Evolutionary conservation across 2,888 invertebrate species (phyloP).

Genomic region (Esperia sulphurella): DNA sequence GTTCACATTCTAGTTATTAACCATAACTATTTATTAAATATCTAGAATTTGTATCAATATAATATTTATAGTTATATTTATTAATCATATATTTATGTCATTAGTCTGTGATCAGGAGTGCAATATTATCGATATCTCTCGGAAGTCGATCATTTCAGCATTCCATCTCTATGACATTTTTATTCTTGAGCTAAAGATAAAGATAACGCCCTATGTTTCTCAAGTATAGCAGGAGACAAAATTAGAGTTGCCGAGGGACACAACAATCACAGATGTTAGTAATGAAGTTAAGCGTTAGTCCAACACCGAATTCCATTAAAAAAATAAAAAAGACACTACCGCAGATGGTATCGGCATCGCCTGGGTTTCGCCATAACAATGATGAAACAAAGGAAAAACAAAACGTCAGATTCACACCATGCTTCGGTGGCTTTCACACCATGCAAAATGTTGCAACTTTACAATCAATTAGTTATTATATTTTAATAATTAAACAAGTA

Average conservation of each 20-base stretch:
- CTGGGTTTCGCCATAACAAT: conserved; percentile 76
- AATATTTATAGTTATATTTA: too few species aligned
- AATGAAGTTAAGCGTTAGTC: conserved; percentile 15
- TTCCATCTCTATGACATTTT: too few species aligned
- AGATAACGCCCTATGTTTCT: too few species aligned
- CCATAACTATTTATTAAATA: too few species aligned
- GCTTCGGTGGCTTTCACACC: conserved; percentile 42
- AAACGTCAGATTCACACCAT: conserved; percentile 59
- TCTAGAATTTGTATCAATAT: too few species aligned
- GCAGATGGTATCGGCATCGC: conserved; percentile 84
- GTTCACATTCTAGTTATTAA: too few species aligned
- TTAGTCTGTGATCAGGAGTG: too few species aligned
- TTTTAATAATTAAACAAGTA: not conserved
- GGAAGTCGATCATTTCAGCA: too few species aligned
- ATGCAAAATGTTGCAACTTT: conserved; percentile 23
- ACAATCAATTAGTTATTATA: not conserved
- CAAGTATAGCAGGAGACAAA: too few species aligned
- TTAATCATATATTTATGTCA: too few species aligned
- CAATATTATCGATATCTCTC: too few species aligned
- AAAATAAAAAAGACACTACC: conserved; percentile 80
- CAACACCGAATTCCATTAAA: conserved; percentile 40
- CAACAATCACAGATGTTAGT: conserved; percentile 2
- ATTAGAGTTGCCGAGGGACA: not conserved
- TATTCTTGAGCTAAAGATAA: too few species aligned
- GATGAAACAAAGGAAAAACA: conserved; percentile 69